Conservation (phyloP, 2,888 invertebrate genomes). For the Limnephilus auricula region DNA sequence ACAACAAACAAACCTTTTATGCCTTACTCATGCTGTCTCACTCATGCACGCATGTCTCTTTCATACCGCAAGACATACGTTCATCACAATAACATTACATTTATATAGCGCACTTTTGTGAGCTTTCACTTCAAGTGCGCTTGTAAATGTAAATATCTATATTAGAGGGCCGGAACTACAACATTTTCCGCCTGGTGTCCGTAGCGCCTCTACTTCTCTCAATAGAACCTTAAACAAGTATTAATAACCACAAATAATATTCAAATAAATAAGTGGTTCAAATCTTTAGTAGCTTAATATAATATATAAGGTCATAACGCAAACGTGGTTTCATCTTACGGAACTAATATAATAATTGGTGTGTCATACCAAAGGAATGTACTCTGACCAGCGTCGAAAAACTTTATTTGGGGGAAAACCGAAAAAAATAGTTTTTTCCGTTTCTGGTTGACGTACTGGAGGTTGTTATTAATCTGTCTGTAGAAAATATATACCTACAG, state of each 20-base stretch:
- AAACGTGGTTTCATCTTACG: too few relatives aligned
- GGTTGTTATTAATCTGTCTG: too few relatives aligned
- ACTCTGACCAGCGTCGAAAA: too few relatives aligned
- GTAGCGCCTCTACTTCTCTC: not conserved
- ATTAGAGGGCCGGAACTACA: not conserved
- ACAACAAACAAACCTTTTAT: too few relatives aligned
- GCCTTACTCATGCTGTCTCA: too few relatives aligned
- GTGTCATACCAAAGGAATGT: not conserved
- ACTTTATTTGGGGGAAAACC: too few relatives aligned
- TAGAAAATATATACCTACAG: not conserved
- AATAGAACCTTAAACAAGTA: not conserved
- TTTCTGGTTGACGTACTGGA: not conserved
- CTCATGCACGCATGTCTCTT: too few relatives aligned
- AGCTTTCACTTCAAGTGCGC: too few relatives aligned
- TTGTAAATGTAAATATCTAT: not conserved
- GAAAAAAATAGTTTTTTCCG: not conserved
- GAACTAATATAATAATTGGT: not conserved
- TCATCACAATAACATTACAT: too few relatives aligned
- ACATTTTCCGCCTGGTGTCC: not conserved
- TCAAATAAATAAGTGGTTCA: not conserved
- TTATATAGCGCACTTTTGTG: too few relatives aligned
- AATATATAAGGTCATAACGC: too few relatives aligned
- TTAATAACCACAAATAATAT: not conserved
- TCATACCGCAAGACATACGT: too few relatives aligned
- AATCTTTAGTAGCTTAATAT: not conserved